phyloP scores from a whole-genome alignment of 2,797 vertebrate species.

The Australoheros facetus region DNA sequence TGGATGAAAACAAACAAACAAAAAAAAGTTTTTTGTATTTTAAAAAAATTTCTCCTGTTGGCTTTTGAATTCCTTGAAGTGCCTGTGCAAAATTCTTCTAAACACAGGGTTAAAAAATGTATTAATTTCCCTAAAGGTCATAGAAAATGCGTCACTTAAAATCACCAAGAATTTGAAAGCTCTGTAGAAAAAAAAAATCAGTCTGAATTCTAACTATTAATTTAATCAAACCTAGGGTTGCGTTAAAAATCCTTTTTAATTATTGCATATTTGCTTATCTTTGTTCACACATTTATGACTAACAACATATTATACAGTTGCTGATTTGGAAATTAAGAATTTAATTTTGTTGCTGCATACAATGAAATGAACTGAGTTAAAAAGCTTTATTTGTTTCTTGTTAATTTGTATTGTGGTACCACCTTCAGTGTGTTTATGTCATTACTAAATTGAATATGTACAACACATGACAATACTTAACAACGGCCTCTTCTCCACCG shows the following conservation, averaged over 20 bases:
- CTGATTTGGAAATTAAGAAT: background rate
- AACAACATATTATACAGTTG: background rate
- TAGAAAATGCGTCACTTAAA: background rate
- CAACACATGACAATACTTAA: slow-evolving; percentile 1
- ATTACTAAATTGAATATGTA: slow-evolving; percentile 2
- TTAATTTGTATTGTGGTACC: background rate
- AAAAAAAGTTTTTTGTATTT: too few relatives aligned
- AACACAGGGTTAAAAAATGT: background rate
- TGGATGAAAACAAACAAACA: too few relatives aligned
- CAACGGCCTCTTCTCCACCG: background rate
- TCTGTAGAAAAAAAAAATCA: background rate
- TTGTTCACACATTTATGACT: background rate
- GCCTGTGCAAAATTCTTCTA: background rate
- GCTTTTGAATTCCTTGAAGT: background rate
- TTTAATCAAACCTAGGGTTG: background rate
- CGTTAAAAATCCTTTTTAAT: background rate
- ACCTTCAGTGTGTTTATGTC: background rate
- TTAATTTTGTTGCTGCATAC: background rate
- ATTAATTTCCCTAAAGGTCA: background rate
- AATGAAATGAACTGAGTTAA: background rate
- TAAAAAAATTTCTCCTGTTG: too few relatives aligned
- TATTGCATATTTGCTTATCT: background rate
- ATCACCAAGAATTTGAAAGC: background rate
- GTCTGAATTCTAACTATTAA: background rate
- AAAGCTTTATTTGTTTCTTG: background rate